A percentile compares a stretch with the other conserved stretches of the same genome.
Evolutionary conservation across 2,888 invertebrate genomes (phyloP).

Genomic region (Zelleria hepariella): DNA sequence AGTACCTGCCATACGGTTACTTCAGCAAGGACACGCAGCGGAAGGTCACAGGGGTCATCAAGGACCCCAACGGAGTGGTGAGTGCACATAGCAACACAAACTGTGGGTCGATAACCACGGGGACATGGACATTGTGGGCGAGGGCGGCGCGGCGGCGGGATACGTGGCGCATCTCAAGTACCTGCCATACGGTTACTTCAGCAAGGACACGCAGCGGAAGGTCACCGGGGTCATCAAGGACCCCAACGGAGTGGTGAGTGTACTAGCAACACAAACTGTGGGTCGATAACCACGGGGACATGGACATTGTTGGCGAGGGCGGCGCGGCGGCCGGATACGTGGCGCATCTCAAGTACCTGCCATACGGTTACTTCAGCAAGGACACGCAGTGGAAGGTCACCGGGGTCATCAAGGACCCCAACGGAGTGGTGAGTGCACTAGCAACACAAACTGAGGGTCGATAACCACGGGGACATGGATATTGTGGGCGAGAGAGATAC

Average conservation of each 20-base stretch:
- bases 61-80: constrained; percentile 80
- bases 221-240: constrained; percentile 87
- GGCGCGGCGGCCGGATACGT: constrained; percentile 92
- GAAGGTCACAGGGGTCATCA: constrained; percentile 86
- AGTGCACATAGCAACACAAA: constrained; percentile 75
- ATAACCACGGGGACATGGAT: constrained; percentile 99
- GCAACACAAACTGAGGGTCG: constrained; percentile 99
- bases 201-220: constrained; percentile 93
- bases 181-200: constrained; percentile 98
- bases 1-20: constrained; percentile 98
- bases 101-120: constrained; percentile 99
- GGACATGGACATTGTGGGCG: constrained; percentile 95
- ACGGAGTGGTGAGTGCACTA: no score
- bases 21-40: constrained; percentile 97
- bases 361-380: constrained; percentile 98
- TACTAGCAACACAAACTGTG: no score
- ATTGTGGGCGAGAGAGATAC: constrained; percentile 84
- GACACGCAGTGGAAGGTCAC: constrained; percentile 94
- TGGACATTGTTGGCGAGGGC: constrained; percentile 88
- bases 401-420: constrained; percentile 81
- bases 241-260: no score
- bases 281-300: constrained; percentile 99
- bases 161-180: constrained; percentile 98
- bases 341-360: constrained; percentile 97
- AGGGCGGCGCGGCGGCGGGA: constrained; percentile 85